Conservation (phyloP, 2,888 invertebrate genomes). For the Exocentrus adspersus region DNA sequence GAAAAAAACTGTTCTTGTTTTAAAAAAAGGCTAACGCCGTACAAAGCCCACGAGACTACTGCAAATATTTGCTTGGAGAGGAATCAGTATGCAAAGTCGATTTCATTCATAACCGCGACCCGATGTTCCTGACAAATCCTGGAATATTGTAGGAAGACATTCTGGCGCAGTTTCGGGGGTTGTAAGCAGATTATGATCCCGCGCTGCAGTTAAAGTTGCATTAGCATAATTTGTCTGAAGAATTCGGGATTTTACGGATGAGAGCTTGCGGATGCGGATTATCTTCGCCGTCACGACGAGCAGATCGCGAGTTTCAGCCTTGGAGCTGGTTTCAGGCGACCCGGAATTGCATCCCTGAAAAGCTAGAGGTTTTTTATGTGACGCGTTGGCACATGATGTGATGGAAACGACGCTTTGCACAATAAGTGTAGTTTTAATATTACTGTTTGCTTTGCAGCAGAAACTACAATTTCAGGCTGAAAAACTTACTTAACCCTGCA, state of each 20-base stretch:
- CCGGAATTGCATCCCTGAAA: not conserved
- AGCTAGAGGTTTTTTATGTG: not conserved
- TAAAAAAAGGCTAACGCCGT: no score
- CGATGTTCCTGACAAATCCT: not conserved
- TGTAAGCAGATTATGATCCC: not conserved
- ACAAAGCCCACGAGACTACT: not conserved
- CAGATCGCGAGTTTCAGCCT: not conserved
- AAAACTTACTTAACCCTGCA: no score
- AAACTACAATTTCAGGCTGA: no score
- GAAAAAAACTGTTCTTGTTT: no score
- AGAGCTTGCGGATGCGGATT: slow-evolving; percentile 6
- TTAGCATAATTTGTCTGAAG: slow-evolving; percentile 1
- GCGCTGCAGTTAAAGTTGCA: not conserved
- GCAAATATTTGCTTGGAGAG: not conserved
- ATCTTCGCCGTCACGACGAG: slow-evolving; percentile 11
- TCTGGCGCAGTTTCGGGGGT: not conserved
- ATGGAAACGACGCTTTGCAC: no score
- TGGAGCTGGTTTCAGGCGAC: not conserved
- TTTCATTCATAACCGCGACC: not conserved
- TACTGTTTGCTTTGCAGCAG: no score
- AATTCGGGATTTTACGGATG: slow-evolving; percentile 15
- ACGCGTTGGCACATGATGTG: not conserved
- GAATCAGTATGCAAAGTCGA: not conserved
- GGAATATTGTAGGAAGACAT: not conserved
- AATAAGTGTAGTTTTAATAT: not conserved